Conservation (phyloP, 2,888 invertebrate species). For the Sabatieria punctata region DNA sequence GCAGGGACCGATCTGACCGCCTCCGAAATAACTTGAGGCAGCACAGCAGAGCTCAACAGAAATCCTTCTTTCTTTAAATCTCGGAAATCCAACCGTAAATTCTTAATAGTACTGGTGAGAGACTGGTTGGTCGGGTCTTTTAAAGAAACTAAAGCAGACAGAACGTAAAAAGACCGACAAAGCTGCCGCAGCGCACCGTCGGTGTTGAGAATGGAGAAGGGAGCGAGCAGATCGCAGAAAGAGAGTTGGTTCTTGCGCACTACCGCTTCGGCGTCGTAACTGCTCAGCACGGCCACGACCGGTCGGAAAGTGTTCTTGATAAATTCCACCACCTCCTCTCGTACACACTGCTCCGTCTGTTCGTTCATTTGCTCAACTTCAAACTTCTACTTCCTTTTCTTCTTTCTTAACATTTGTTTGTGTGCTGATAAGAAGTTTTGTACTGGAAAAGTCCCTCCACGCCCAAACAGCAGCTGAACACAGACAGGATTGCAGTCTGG, state of each 20-base stretch:
- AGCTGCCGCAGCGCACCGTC: constrained; percentile 26
- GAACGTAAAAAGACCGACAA: background rate
- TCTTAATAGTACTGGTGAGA: constrained; percentile 24
- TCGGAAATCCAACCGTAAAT: constrained; percentile 31
- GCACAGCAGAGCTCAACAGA: constrained; percentile 23
- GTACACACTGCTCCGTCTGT: background rate
- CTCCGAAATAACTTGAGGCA: constrained; percentile 24
- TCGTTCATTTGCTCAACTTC: background rate
- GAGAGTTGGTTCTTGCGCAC: constrained; percentile 34
- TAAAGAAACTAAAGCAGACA: constrained; percentile 27
- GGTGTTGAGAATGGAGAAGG: constrained; percentile 32
- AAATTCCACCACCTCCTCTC: too few relatives aligned
- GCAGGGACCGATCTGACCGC: constrained; percentile 6
- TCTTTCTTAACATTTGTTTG: too few relatives aligned
- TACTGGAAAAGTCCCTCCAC: too few relatives aligned
- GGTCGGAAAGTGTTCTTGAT: background rate
- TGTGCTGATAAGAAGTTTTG: too few relatives aligned
- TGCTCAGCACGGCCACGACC: constrained; percentile 32
- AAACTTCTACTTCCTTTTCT: too few relatives aligned
- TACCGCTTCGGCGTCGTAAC: constrained; percentile 32
- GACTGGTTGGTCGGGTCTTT: constrained; percentile 32
- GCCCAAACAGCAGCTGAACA: too few relatives aligned
- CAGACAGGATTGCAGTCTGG: too few relatives aligned
- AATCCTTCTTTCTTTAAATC: constrained; percentile 32
- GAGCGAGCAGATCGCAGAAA: constrained; percentile 35